Conservation (phyloP, 2,797 vertebrate species). For the Sandelia bainsii region DNA sequence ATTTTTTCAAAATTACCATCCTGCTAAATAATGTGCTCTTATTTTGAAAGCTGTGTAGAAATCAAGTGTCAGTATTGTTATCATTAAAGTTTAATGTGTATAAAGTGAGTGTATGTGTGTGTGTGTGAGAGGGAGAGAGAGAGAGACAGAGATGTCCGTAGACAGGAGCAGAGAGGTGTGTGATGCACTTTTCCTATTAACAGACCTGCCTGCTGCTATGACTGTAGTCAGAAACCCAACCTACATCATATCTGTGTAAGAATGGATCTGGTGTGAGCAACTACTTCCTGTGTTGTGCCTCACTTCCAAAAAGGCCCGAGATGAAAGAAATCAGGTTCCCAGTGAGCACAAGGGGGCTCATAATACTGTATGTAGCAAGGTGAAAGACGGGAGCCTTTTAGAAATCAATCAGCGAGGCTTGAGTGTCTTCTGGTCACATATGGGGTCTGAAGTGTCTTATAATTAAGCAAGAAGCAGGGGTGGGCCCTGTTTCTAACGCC, state of each 20-base stretch:
- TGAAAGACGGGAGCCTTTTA: slow-evolving; percentile 7
- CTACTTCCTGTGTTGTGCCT: slow-evolving; percentile 66
- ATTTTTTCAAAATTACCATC: not conserved
- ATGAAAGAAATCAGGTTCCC: slow-evolving; percentile 42
- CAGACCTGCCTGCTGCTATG: slow-evolving; percentile 15
- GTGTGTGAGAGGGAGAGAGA: slow-evolving; percentile 1
- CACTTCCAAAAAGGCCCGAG: slow-evolving; percentile 42
- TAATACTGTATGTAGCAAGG: slow-evolving; percentile 10
- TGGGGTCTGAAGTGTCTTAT: slow-evolving; percentile 4
- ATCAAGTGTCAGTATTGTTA: too few species aligned
- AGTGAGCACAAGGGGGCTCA: slow-evolving; percentile 10
- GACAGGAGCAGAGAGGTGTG: slow-evolving; percentile 8
- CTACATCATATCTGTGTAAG: slow-evolving; percentile 72
- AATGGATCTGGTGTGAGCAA: slow-evolving; percentile 43
- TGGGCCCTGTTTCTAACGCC: not conserved
- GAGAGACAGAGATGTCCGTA: not conserved
- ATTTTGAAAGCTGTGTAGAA: not conserved
- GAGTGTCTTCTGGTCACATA: not conserved
- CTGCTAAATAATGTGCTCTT: not conserved
- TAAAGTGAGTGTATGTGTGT: not conserved
- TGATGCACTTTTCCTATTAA: slow-evolving; percentile 60
- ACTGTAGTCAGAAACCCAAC: slow-evolving; percentile 40
- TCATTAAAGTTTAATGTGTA: not conserved
- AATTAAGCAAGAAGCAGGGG: not conserved
- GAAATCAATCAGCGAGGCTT: slow-evolving; percentile 3